Base-by-base conservation (phyloP, 1,140 invertebrate genomes). In the Nilaparvata lugens region DNA sequence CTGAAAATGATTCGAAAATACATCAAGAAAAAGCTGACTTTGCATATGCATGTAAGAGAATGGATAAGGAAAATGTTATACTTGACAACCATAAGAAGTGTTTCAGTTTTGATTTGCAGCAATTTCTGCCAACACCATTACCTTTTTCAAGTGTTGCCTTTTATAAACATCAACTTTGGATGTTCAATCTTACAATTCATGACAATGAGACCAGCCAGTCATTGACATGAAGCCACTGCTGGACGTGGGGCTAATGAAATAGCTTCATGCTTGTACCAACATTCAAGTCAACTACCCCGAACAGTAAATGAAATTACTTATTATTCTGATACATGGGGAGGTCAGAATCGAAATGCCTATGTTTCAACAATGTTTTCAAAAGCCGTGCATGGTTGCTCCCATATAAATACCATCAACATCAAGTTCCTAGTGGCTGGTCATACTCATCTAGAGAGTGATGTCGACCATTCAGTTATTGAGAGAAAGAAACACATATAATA, bases 271-370 rank as follows among this genome's bases (percentile, higher is more conserved):
- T 21, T 71, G 18, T 59, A 62, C 52, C 16, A 68, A 16, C 66
- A 63, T 53, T 35, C 69, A 40, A 56, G 62, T 9, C 61, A 62
- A 16, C 19, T 69, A 19, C 19, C 40, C 59, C 0, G 56, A 16
- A 25, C 60, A 43, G 58, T 68, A 16, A 62, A 62, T 43, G 52
- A 69, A 18, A 55, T 68, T 24, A 68, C 64, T 55, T 64, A 71
- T 40, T 71, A 71, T 61, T 73, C 67, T 55, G 70, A 73, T 58
- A 65, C 72, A 73, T n/a, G n/a, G n/a, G n/a, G n/a, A n/a, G n/a
- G n/a, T n/a, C n/a, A n/a, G 61, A 74, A 72, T 62, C 71, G 71
- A 63, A 72, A 72, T 56, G 59, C 59, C 51, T 60, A 65, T 56
- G 48, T 71, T 16, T 25, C 58, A 42, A 56, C 61, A 21, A 69